Percentiles rank a stretch among this genome's conserved stretches.
Evolutionary conservation across 2,113 vertebrate species (phyloP).

Genomic region (Sula dactylatra): DNA sequence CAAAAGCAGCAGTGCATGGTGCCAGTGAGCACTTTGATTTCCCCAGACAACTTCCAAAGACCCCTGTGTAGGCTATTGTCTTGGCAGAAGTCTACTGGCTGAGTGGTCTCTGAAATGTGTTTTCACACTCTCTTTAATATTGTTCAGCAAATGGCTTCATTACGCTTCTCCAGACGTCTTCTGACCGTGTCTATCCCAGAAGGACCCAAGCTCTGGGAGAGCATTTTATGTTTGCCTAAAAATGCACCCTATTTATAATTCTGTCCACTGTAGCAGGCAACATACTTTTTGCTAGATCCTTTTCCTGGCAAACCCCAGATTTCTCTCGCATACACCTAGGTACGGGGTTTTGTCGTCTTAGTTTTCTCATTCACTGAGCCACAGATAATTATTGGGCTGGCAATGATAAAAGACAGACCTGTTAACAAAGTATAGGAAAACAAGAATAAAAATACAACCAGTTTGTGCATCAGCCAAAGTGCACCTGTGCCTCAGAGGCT

Average conservation of each 20-base stretch:
- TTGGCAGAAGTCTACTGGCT: not conserved
- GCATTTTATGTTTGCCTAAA: not conserved
- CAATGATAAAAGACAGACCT: not conserved
- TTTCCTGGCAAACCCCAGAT: not conserved
- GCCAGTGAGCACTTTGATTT: not conserved
- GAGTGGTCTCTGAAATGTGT: not conserved
- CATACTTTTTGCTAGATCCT: not conserved
- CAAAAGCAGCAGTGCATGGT: not conserved
- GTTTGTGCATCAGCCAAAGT: not conserved
- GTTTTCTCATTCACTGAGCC: not conserved
- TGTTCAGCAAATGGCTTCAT: not conserved
- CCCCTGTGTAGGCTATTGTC: not conserved
- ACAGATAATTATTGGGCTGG: slow-evolving; percentile 5
- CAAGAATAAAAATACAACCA: not conserved
- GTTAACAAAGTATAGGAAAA: slow-evolving; percentile 13
- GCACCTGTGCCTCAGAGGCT: not conserved
- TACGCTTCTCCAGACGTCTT: not conserved
- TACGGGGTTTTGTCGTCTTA: not conserved
- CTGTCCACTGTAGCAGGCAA: not conserved
- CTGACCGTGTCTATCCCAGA: not conserved
- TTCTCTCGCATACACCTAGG: not conserved
- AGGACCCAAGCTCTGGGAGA: not conserved
- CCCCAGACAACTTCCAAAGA: not conserved
- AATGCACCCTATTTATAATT: not conserved
- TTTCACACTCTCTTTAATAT: not conserved